Conservation (phyloP, 2,113 vertebrate species). For the Thunnus maccoyii region DNA sequence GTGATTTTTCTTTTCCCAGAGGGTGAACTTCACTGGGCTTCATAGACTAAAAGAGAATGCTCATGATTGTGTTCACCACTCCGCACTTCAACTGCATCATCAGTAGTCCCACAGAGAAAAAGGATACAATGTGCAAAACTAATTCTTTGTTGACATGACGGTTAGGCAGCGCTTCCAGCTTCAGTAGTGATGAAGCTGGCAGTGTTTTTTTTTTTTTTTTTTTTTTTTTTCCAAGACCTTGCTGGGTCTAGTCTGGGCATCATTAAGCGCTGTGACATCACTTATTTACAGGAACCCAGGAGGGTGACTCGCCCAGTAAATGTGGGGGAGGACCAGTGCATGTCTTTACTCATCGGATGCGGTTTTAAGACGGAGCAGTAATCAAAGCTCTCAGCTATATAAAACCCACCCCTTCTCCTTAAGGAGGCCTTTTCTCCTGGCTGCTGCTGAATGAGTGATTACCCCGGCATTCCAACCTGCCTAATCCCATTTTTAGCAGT, state of each 20-base stretch:
- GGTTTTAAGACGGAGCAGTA: slow-evolving; percentile 83
- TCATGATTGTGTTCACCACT: slow-evolving; percentile 38
- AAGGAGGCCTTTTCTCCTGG: slow-evolving; percentile 77
- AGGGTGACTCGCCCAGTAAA: slow-evolving; percentile 82
- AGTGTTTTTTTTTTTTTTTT: slow-evolving; percentile 30
- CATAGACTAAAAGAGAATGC: slow-evolving; percentile 10
- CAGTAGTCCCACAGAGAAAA: slow-evolving; percentile 15
- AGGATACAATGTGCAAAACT: slow-evolving; percentile 4
- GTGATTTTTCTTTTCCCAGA: neutral
- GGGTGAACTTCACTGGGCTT: slow-evolving; percentile 26
- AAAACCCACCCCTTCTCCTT: slow-evolving; percentile 77
- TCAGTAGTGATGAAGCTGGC: slow-evolving; percentile 60
- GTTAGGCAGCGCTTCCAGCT: neutral
- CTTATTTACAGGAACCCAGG: slow-evolving; percentile 87
- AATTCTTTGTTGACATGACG: slow-evolving; percentile 50
- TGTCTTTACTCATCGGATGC: slow-evolving; percentile 87
- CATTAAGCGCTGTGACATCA: slow-evolving; percentile 83
- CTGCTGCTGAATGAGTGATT: slow-evolving; percentile 75
- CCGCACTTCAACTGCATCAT: slow-evolving; percentile 19
- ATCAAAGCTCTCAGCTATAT: slow-evolving; percentile 83
- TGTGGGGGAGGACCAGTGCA: slow-evolving; percentile 78
- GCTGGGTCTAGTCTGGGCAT: slow-evolving; percentile 77
- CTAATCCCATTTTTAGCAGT: slow-evolving; percentile 83
- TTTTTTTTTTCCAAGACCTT: slow-evolving; percentile 45
- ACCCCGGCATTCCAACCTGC: slow-evolving; percentile 79